Evolutionary conservation across 2,888 invertebrate genomes (phyloP).

Genomic region (Sipunculus nudus): DNA sequence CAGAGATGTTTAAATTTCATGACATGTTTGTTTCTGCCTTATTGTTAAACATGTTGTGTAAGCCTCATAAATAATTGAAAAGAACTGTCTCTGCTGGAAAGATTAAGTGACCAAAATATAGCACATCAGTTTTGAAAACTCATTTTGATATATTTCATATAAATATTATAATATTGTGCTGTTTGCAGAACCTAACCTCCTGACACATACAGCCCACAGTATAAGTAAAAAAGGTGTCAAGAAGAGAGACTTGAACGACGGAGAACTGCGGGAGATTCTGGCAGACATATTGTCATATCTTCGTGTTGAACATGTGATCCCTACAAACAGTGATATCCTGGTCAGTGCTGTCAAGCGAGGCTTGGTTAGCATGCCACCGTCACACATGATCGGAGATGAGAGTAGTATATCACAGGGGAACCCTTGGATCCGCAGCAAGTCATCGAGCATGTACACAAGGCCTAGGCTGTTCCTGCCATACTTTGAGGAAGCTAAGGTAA

Average conservation of each 20-base stretch:
- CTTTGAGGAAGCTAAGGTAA: constrained; percentile 90
- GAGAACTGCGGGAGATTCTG: constrained; percentile 84
- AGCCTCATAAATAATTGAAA: no score
- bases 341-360: constrained; percentile 75
- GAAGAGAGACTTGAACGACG: constrained; percentile 82
- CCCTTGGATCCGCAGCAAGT: constrained; percentile 62
- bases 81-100: no score
- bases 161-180: no score
- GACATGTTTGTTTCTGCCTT: no score
- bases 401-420: constrained; percentile 62
- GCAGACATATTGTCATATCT: constrained; percentile 85
- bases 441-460: constrained; percentile 71
- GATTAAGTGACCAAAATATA: no score
- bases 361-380: constrained; percentile 82
- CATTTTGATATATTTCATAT: no score
- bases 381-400: constrained; percentile 83
- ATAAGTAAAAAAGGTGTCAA: constrained; percentile 85
- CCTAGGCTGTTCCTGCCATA: constrained; percentile 94
- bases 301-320: constrained; percentile 88
- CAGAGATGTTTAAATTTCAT: no score
- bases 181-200: constrained; percentile 84
- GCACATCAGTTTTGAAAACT: no score
- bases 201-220: constrained; percentile 92
- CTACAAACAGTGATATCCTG: constrained; percentile 74
- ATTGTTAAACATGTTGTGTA: no score